Evolutionary conservation across 2,888 invertebrate species (phyloP), one percentile per base, ranked within the genome.

Genomic region (Oegoconia quadripuncta): DNA sequence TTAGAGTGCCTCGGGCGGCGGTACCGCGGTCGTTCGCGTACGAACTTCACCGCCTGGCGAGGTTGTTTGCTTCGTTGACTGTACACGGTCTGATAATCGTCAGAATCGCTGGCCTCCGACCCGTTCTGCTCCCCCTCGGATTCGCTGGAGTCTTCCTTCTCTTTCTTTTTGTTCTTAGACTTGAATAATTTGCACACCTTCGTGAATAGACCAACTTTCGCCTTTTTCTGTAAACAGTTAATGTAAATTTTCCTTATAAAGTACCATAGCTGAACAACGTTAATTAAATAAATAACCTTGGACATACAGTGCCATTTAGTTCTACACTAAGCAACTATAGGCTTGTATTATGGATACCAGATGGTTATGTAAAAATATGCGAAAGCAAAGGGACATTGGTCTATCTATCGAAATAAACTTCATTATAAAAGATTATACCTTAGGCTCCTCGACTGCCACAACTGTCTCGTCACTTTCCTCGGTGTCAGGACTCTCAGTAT

Each of bases 61-160:
- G 12, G 25, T 28, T 26, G 15, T 7, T 16, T 13, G n/a, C 18
- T 27, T n/a, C 8, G 37, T 14, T 73, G 65, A 33, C 73, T 78
- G 46, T 71, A 76, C 2, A 77, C 45, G 0, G 81, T 79, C 42
- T 68, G 64, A 46, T 75, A 74, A 34, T 74, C 73, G 13, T 75
- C 78, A 0, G 74, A 73, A 39, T 74, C 71, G 30, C 55, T 68
- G 0, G 43, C 52, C 11, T 59, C 67, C n/a, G 46, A 49, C 35
- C 42, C 50, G 9, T 52, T 50, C 7, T 40, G 44, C 6, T 50
- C 56, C n/a, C 16, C 26, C 25, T 48, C 47, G 3, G 42, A 26
- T 36, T 41, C 39, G 3, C 48, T 27, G 2, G 11, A n/a, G 25
- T 45, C 25, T 15, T 42, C 35, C 31, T 35, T n/a, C 23, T 47